Base-by-base conservation (phyloP, 1,140 invertebrate genomes). In the Coelopa frigida region DNA sequence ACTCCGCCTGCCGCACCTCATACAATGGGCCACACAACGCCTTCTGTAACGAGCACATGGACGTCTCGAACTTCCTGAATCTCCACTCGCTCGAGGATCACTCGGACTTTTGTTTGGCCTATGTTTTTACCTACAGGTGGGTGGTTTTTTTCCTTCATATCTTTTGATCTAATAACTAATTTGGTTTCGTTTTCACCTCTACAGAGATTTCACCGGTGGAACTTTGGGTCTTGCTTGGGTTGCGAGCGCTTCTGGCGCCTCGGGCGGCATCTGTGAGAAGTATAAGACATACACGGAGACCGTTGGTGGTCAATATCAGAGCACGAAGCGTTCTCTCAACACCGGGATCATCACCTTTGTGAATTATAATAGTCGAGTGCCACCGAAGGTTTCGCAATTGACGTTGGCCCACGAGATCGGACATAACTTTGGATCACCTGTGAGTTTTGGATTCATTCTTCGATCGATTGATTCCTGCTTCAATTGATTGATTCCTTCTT, bases 331-430 rank as follows among this genome's bases (percentile, higher is more conserved):
- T 41, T 96, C 92, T 27, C 75, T 99, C 1, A 99, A 99, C 73
- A 99, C 96, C 1, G 97, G 97, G 31, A 98, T 99, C 52, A 96
- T 99, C 31, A 99, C 97, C 3, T 94, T 99, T 69, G 89, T 99
- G 11, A 99, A 99, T 74, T 99, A 99, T 74, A 96, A 97, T 59
- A 94, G 88, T 64, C 74, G 92, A 37, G 95, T 99, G 15, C 94
- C 88, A 46, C 91, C 89, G 0, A 94, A 94, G 72, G 96, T 99
- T 14, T 98, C 94, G 5, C 94, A 98, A 64, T 72, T 99, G 11
- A 99, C 96, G 7, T 75, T 99, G 46, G 97, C 96, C 7, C 96
- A 99, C 70, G 96, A 99, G 74, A 97, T 99, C 60, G 96, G 96
- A 4, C 96, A 99, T 65, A 99, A 98, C 73, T 99, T 99, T 75